A percentile compares a stretch with the other conserved stretches of the same genome.
Evolutionary conservation across 2,113 vertebrate species (phyloP).

Genomic region (Syngnathus scovelli): DNA sequence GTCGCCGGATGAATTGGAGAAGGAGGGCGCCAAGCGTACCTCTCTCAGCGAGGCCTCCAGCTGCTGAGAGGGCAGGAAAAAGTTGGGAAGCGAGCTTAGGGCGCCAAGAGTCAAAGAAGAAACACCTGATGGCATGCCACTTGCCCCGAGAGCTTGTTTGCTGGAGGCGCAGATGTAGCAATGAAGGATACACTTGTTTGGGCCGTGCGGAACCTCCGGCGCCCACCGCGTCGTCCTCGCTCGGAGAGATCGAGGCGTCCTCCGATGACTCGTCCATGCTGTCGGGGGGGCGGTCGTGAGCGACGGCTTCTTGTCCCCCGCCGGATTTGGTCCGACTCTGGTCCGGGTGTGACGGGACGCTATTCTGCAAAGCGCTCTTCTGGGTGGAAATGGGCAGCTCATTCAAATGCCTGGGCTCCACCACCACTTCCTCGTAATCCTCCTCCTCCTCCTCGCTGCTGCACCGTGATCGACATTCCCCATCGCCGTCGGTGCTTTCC

Average conservation of each 20-base stretch:
- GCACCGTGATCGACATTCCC: neutral
- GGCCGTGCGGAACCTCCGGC: neutral
- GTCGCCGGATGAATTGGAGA: conserved; percentile 44
- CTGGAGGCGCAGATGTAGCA: neutral
- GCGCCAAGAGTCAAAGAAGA: conserved; percentile 59
- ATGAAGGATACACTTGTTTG: conserved; percentile 79
- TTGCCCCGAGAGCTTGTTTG: too few relatives aligned
- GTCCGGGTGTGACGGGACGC: conserved; percentile 75
- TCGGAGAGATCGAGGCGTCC: conserved; percentile 26
- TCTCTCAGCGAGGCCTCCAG: conserved; percentile 86
- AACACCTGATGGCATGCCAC: neutral
- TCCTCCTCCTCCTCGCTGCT: conserved; percentile 21
- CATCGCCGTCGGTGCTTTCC: conserved; percentile 10
- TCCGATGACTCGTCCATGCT: conserved; percentile 21
- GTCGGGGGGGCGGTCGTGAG: conserved; percentile 12
- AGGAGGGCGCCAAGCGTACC: conserved; percentile 72
- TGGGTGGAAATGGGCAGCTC: conserved; percentile 83
- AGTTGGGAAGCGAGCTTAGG: conserved; percentile 86
- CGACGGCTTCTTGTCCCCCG: conserved; percentile 3
- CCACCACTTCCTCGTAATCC: conserved; percentile 84
- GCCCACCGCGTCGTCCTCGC: conserved; percentile 5
- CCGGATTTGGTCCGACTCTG: neutral
- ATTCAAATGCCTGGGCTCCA: conserved; percentile 83
- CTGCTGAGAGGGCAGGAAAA: conserved; percentile 85
- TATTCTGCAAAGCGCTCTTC: conserved; percentile 91